These are phyloP conservation scores for Arothron firmamentum DNA, from an alignment of 2,113 vertebrate genomes.

Conservation along the genomic window DNA sequence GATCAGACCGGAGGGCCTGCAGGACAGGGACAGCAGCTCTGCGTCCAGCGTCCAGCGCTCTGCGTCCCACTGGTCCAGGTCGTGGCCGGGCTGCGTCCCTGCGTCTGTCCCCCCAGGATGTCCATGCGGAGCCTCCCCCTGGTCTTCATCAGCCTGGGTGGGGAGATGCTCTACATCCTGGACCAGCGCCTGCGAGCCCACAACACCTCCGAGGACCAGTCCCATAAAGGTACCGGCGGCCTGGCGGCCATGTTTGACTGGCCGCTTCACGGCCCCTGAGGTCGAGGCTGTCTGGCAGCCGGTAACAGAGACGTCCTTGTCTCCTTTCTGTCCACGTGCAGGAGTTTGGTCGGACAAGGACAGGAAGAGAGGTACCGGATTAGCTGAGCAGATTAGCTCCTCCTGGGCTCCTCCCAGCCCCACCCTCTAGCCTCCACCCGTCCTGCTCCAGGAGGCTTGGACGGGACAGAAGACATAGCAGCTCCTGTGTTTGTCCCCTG, in stretches of 20 bases:
- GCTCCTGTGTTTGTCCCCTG: too few species aligned
- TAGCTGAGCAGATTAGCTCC: background rate
- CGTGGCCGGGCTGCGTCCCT: background rate
- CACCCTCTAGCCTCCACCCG: background rate
- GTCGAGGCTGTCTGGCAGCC: too few species aligned
- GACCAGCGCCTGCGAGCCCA: slow-evolving; percentile 85
- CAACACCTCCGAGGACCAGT: slow-evolving; percentile 81
- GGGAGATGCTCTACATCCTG: slow-evolving; percentile 93
- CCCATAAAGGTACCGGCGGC: slow-evolving; percentile 80
- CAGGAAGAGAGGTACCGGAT: slow-evolving; percentile 87
- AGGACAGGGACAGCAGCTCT: too few species aligned
- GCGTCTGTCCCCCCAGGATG: slow-evolving; percentile 65
- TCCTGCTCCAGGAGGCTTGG: background rate
- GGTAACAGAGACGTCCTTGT: background rate
- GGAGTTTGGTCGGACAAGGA: slow-evolving; percentile 92
- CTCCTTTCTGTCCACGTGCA: slow-evolving; percentile 59
- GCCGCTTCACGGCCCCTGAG: too few species aligned
- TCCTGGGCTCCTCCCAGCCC: background rate
- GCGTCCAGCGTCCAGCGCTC: too few species aligned
- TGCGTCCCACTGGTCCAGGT: too few species aligned
- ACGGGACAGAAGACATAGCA: too few species aligned
- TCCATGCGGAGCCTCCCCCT: slow-evolving; percentile 83
- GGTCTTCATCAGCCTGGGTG: slow-evolving; percentile 89
- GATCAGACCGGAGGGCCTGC: too few species aligned
- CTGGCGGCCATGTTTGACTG: background rate